These are phyloP conservation scores for Rhynchotus rufescens DNA, from an alignment of 2,797 vertebrate species.

Conservation along the genomic window DNA sequence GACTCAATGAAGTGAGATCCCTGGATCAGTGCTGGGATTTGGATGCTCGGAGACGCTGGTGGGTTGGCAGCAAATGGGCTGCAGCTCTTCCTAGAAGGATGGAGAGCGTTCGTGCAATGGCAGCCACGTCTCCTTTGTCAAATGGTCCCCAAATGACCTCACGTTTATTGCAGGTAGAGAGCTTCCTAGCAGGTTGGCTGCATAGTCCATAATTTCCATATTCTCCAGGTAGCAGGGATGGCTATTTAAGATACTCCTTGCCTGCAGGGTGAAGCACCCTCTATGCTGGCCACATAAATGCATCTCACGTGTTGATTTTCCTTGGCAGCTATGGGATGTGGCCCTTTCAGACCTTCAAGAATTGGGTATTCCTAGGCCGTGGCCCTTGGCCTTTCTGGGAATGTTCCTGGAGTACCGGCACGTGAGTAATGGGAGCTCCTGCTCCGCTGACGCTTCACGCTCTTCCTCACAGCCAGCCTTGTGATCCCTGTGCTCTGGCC, in stretches of 20 bases:
- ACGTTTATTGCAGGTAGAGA: neutral
- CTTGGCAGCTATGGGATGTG: constrained; percentile 77
- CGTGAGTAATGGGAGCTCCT: constrained; percentile 32
- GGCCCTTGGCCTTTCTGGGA: constrained; percentile 75
- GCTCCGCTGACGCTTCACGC: rapidly evolving
- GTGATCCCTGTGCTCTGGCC: neutral
- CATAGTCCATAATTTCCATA: neutral
- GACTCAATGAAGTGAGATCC: neutral
- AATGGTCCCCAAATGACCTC: neutral
- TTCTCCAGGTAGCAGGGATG: neutral
- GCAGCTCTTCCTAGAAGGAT: neutral
- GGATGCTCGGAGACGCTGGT: rapidly evolving
- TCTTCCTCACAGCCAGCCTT: neutral
- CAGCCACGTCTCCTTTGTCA: neutral
- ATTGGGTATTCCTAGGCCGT: constrained; percentile 79
- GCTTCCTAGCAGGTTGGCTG: neutral
- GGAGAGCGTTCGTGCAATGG: neutral
- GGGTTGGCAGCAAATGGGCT: neutral
- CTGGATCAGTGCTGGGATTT: too few species aligned
- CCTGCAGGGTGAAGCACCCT: neutral
- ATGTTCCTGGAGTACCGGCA: constrained; percentile 50
- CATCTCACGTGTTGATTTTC: neutral
- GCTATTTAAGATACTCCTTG: neutral
- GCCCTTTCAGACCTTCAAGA: constrained; percentile 76
- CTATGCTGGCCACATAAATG: neutral